A percentile compares a stretch with the other conserved stretches of the same genome.
Evolutionary conservation across 1,140 invertebrate genomes (phyloP).

Genomic region (Achroia grisella): DNA sequence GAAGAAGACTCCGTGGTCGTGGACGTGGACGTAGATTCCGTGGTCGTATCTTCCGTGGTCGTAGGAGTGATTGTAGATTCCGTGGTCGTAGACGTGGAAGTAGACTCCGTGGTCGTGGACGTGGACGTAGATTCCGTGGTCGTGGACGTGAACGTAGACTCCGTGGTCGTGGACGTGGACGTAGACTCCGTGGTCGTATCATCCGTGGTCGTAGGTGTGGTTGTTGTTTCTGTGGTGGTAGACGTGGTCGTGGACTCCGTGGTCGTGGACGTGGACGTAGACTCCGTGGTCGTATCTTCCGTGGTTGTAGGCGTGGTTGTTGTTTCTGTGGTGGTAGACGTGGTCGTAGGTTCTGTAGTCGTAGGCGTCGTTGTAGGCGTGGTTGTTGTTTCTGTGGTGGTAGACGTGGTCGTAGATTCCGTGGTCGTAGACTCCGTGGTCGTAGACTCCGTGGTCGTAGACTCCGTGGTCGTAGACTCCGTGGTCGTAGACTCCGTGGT

Average conservation of each 20-base stretch:
- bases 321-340: background rate
- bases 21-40: no score
- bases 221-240: background rate
- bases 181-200: background rate
- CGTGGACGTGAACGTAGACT: no score
- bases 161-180: background rate
- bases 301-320: background rate
- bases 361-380: background rate
- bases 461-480: no score
- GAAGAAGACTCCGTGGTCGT: no score
- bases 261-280: background rate
- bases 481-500: no score
- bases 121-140: no score
- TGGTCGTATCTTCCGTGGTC: no score
- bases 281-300: background rate
- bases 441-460: no score
- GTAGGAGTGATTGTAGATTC: no score
- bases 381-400: background rate
- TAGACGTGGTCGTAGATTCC: background rate
- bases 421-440: conserved; percentile 2
- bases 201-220: background rate
- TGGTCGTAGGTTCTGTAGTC: background rate
- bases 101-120: no score
- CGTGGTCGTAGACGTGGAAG: no score
- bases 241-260: background rate